A percentile compares a stretch with the other conserved stretches of the same genome.
phyloP scores from a whole-genome alignment of 2,113 vertebrate species.

The Ammodytes marinus region DNA sequence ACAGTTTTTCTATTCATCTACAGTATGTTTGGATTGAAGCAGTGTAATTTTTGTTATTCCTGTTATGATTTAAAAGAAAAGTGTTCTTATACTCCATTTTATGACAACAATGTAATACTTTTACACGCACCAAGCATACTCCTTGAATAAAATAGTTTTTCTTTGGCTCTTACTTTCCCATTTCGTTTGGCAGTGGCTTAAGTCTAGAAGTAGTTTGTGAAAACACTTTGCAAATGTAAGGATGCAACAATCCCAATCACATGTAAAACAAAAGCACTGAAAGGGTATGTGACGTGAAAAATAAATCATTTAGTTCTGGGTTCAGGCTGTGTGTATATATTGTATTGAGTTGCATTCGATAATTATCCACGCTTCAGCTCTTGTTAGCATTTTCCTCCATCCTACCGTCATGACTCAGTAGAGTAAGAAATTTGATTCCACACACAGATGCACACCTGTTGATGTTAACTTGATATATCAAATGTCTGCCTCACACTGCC shows the following conservation, averaged over 20 bases:
- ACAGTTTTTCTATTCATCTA: not conserved
- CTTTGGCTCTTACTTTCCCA: not conserved
- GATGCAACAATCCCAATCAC: not conserved
- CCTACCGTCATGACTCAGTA: slow-evolving; percentile 37
- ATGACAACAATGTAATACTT: not conserved
- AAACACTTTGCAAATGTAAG: not conserved
- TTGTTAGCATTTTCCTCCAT: slow-evolving; percentile 33
- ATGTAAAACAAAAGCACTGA: slow-evolving; percentile 1
- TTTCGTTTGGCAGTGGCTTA: not conserved
- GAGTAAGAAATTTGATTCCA: slow-evolving; percentile 70
- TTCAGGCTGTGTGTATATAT: not conserved
- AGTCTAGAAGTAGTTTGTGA: not conserved
- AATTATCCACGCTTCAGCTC: not conserved
- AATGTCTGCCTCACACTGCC: slow-evolving; percentile 46
- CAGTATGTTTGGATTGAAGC: not conserved
- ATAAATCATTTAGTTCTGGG: not conserved
- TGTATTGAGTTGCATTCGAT: not conserved
- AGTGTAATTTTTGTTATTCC: not conserved
- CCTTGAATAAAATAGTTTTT: not conserved
- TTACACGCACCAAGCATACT: not conserved
- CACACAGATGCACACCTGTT: slow-evolving; percentile 63
- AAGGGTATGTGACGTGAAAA: not conserved
- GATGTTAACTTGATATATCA: slow-evolving; percentile 65
- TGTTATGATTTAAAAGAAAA: not conserved
- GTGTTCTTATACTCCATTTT: not conserved